Percentiles rank a stretch among this genome's conserved stretches.
These are phyloP conservation scores for Catharus fuscescens DNA, from an alignment of 2,113 vertebrate species.

Conservation along the genomic window DNA sequence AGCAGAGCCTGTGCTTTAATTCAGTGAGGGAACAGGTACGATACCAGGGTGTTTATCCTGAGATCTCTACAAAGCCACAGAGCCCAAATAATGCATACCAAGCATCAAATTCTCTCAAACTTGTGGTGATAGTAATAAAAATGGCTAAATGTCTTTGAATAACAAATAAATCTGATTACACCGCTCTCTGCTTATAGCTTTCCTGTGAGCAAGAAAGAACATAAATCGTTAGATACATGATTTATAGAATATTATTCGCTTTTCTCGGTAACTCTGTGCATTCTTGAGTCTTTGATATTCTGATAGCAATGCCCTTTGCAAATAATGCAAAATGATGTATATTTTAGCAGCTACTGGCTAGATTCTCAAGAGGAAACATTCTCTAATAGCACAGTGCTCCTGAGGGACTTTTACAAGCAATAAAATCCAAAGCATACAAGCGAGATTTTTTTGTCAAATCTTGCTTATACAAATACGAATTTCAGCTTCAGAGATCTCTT, in stretches of 20 bases:
- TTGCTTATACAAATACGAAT: slow-evolving; percentile 18
- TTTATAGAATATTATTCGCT: slow-evolving; percentile 52
- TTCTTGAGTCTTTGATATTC: slow-evolving; percentile 48
- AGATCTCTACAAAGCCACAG: slow-evolving; percentile 5
- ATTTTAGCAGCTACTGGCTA: slow-evolving; percentile 47
- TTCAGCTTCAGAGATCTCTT: neutral
- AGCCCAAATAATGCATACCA: slow-evolving; percentile 10
- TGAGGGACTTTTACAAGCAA: slow-evolving; percentile 47
- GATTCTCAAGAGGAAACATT: slow-evolving; percentile 44
- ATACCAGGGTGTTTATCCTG: slow-evolving; percentile 21
- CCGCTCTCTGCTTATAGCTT: slow-evolving; percentile 42
- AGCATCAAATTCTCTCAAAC: slow-evolving; percentile 5
- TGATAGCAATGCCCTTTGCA: slow-evolving; percentile 34
- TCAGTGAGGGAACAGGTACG: slow-evolving; percentile 14
- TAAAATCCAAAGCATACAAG: slow-evolving; percentile 32
- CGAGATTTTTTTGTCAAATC: slow-evolving; percentile 21
- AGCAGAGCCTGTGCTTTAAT: slow-evolving; percentile 34
- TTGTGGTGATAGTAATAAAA: slow-evolving; percentile 38
- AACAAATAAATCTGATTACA: slow-evolving; percentile 66
- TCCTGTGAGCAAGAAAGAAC: slow-evolving; percentile 33
- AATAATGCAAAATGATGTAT: slow-evolving; percentile 55
- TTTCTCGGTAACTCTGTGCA: neutral
- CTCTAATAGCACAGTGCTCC: slow-evolving; percentile 38
- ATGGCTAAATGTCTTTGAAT: slow-evolving; percentile 53
- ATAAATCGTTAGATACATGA: slow-evolving; percentile 54